Base-by-base conservation (phyloP, 2,797 vertebrate genomes). In the Alosa sapidissima region DNA sequence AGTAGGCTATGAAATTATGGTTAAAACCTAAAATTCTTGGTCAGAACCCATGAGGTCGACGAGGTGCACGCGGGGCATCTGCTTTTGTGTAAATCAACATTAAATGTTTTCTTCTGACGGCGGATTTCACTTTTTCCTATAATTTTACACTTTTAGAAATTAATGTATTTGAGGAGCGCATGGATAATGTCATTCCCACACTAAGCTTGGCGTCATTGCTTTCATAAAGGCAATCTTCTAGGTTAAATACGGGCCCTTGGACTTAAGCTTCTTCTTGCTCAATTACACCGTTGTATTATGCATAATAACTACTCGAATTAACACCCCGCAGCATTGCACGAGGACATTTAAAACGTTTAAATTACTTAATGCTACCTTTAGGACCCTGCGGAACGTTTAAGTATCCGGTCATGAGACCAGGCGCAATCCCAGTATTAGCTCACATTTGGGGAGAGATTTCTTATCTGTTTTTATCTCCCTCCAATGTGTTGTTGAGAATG, bases 341-440 rank as follows among this genome's bases (percentile, higher is more conserved):
- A 19, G 41, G 72, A 21, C 36, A 45, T 47, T 78, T 78, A 45
- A 78, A 78, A 45, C 72, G 41, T 78, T 45, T 78, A 78, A 78
- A 78, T 78, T 47, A 78, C 41, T 78, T 45, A 78, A 78, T 78
- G 82, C 83, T 87, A 81, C 55, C 94, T 92, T 94, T 95, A 96
- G 95, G 96, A 96, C 96, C 95, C 94, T 92, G 95, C 94, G 93
- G 94, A 91, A 92, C 92, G 93, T 89, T 85, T 91, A 86, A 93
- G 92, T 90, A 91, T 90, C 88, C 91, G 92, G 93, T 93, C 92
- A 91, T 92, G 89, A 87, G 88, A 91, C 93, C 93, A 91, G 92
- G 92, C 91, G 90, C 93, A 84, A 90, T 91, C 90, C 91, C 92
- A 91, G 90, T 92, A 90, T 92, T 93, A 88, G 92, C 94, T 90